Base-by-base conservation (phyloP, 1,140 invertebrate species). In the Pentalonia nigronervosa region DNA sequence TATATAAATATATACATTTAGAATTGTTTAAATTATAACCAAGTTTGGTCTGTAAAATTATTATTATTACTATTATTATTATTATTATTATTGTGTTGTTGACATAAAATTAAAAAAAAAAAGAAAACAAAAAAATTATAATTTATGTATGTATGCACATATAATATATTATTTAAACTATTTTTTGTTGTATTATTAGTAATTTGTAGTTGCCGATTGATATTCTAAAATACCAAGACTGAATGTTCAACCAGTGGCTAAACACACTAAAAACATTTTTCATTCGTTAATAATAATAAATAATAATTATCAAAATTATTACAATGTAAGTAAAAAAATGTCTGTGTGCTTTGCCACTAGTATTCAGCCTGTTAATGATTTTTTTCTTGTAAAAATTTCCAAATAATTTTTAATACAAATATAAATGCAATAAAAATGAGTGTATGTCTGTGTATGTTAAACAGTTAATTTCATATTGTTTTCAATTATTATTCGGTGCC, bases 221-320 rank as follows among this genome's bases (percentile, higher is more conserved):
- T 93, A 93, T 93, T 93, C 91, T 93, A 93, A 93, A 93, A 93
- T 86, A 84, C 91, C 91, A 93, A 93, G 91, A 93, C 91, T 93
- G 91, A 86, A 86, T 93, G 81, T 93, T 86, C 48, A 36, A 93
- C 48, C 91, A 93, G 91, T 93, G 91, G 91, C 91, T 93, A 86
- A 93, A 76, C 41, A 76, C 50, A 47, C 25, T 47, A 92, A 81
- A 91, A 34, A 30, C 6, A n/a, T 91, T 91, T 45, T 67, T 76
- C 34, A 81, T 45, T 76, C n/a, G 34, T 48, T 47, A 91, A 76
- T 25, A 56, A 56, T 56, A 90, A 48, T 48, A 7, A 87, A 87
- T 48, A 48, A 50, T 76, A n/a, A 67, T 67, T 14, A 67, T 67
- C 11, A 45, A 41, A 84, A 84, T 88, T 88, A 50, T 50, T 50